Evolutionary conservation across 2,797 vertebrate genomes (phyloP), one percentile per base, ranked within the genome.

Genomic region (Synaphobranchus kaupii): DNA sequence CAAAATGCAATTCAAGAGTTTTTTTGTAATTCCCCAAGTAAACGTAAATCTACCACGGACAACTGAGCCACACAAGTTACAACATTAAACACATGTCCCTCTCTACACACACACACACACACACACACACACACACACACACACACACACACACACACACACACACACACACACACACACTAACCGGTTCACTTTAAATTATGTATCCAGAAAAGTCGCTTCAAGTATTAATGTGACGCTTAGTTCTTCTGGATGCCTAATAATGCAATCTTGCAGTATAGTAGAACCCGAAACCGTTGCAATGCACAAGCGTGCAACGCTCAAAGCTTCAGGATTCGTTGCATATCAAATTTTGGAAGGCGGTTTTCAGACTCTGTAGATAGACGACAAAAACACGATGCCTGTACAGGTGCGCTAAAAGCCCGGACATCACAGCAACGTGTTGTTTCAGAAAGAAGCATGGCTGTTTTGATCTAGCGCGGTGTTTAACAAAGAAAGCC

Each of bases 401-500:
- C 47, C 1, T 25, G 17, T 25, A 47, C 76, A 80, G 17, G 44
- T 80, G 10, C 44, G 25, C 47, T n/a, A 48, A 81, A 10, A 76
- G 28, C 78, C 15, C 44, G 25, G 44, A 81, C 44, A 81, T 50
- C 44, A 81, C 47, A 48, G 52, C 50, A 82, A 87, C 52, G 25
- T 44, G 52, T 76, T 80, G 66, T 44, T 58, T 60, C 83, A 48
- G 1, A n/a, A 84, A 76, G 52, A 48, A 39, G n/a, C n/a, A n/a
- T n/a, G 31, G 17, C 92, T 94, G 92, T 94, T 94, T 93, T 93
- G 89, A 89, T 92, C 86, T 85, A 87, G 52, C 85, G 68, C 90
- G 87, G 84, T 71, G 86, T 68, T n/a, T 28, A 12, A 92, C 91
- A 92, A 91, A 90, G 89, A 86, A 86, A 88, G 86, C 78, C 88